Conservation (phyloP, 2,113 vertebrate genomes). For the Menidia beryllina region DNA sequence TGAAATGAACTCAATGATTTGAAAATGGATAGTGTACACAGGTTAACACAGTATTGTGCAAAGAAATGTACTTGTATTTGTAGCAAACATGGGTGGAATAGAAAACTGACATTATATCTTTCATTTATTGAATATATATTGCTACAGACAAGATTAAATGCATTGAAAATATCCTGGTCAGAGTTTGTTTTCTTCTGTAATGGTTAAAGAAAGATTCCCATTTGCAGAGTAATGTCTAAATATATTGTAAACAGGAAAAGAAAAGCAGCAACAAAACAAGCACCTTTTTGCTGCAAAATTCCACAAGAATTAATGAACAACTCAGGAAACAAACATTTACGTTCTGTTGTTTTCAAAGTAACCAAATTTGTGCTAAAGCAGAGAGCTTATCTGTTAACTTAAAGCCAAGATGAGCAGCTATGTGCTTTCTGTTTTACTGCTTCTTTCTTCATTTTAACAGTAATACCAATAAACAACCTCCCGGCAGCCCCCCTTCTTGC, state of each 20-base stretch:
- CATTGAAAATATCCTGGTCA: neutral
- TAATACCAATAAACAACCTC: slow-evolving; percentile 31
- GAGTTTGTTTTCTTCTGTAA: neutral
- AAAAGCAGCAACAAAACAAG: neutral
- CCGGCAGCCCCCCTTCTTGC: slow-evolving; percentile 10
- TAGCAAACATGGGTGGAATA: slow-evolving; percentile 4
- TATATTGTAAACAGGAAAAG: neutral
- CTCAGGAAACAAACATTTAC: neutral
- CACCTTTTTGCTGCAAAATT: neutral
- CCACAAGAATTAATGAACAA: neutral
- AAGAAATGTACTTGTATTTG: neutral
- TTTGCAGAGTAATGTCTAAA: neutral
- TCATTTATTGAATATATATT: neutral
- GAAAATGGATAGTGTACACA: neutral
- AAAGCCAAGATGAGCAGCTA: slow-evolving; percentile 12
- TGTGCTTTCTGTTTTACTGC: slow-evolving; percentile 31
- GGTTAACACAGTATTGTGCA: neutral
- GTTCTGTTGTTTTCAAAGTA: neutral
- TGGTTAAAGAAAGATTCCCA: neutral
- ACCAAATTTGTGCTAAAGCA: neutral
- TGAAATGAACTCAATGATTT: neutral
- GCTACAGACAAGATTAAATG: neutral
- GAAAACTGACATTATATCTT: neutral
- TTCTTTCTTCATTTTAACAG: slow-evolving; percentile 19
- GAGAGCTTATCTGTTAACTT: neutral